Percentiles rank a stretch among this genome's conserved stretches.
Evolutionary conservation across 1,140 invertebrate species (phyloP).

Genomic region (Delia radicum): DNA sequence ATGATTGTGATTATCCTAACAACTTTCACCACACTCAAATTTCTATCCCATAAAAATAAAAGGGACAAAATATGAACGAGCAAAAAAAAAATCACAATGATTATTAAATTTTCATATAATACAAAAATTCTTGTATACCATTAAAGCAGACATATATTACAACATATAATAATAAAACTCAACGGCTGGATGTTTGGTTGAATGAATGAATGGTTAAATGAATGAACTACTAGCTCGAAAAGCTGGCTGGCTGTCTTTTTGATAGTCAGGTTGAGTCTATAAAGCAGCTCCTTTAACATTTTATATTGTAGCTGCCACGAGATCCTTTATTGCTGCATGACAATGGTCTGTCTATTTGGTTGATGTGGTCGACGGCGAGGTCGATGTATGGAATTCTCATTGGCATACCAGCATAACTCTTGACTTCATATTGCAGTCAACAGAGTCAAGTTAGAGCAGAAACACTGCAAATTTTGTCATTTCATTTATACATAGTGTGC

Average conservation of each 20-base stretch:
- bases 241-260: not conserved
- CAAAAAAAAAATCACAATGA: not conserved
- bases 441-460: not conserved
- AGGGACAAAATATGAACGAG: too few species aligned
- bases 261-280: not conserved
- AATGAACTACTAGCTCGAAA: constrained; percentile 3
- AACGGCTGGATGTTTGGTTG: constrained; percentile 11
- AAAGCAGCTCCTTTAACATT: not conserved
- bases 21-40: too few species aligned
- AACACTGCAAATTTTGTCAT: not conserved
- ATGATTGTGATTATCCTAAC: too few species aligned
- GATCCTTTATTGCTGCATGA: not conserved
- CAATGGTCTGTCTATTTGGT: not conserved
- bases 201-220: constrained; percentile 13
- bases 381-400: not conserved
- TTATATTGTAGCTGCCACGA: not conserved
- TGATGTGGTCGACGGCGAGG: not conserved
- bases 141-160: not conserved
- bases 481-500: too few species aligned
- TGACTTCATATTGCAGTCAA: not conserved
- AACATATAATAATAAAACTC: not conserved
- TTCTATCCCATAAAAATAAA: too few species aligned
- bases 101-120: not conserved
- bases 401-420: not conserved
- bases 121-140: not conserved